Evolutionary conservation across 2,888 invertebrate genomes (phyloP), one percentile per base, ranked within the genome.

Genomic region (Sphinx pinastri): DNA sequence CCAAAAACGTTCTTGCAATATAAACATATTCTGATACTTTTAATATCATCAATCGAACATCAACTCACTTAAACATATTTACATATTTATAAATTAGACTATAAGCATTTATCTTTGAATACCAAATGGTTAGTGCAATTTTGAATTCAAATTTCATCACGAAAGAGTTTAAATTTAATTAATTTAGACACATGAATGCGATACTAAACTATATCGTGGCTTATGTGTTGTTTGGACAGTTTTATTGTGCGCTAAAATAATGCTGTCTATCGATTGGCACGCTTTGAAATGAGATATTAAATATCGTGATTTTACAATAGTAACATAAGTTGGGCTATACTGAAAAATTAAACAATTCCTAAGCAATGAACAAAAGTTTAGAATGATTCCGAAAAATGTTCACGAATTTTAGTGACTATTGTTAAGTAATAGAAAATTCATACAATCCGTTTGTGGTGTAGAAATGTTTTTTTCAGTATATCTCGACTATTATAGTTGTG

Each of bases 221-320:
- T 68, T 68, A 31, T 54, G 63, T 49, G 14, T 67, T 66, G 31
- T 69, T 71, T 71, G 70, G 49, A 68, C 70, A 69, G 71, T 73
- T 71, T 71, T 70, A 73, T n/a, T 45, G 60, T 60, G n/a, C 38
- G 60, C 47, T 60, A 10, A n/a, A 60, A 45, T 60, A 60, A 60
- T 47, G 60, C 60, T 47, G 60, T 60, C 45, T 60, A 47, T 14
- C n/a, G 63, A 49, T 49, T 49, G 49, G 47, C 49, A 19, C 63
- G 63, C 63, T 63, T 63, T 19, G 13, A 63, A 49, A 12, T 49
- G 47, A 19, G 0, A 63, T 58, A 13, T 13, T 63, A 47, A 19
- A 13, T 49, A 63, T 63, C 19, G 63, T 49, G 63, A 63, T 63
- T 1, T 63, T 63, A 47, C 38, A 63, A 59, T 10, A 59, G 49